Evolutionary conservation across 2,888 invertebrate genomes (phyloP).

Genomic region (Agelastica alni): DNA sequence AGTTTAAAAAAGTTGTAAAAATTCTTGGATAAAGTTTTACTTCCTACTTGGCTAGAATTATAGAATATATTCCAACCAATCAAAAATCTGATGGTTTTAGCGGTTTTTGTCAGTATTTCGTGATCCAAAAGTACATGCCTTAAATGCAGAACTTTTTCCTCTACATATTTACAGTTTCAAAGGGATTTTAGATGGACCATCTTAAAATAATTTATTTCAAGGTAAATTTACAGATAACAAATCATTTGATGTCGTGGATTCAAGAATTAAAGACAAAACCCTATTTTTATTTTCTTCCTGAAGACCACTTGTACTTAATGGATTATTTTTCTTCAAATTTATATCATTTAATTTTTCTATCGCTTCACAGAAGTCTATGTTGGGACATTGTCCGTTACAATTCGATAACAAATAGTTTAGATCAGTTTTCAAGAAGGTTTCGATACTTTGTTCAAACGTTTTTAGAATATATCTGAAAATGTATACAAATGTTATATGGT

Average conservation of each 20-base stretch:
- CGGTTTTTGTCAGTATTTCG: no score
- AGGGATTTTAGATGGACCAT: no score
- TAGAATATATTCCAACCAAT: no score
- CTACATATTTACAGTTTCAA: no score
- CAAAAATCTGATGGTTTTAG: no score
- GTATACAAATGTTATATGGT: neutral
- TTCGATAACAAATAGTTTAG: neutral
- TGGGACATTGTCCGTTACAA: conserved; percentile 6
- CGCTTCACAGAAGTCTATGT: conserved; percentile 32
- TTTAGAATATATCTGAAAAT: conserved; percentile 42
- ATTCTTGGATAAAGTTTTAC: no score
- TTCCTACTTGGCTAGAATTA: no score
- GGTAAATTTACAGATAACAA: no score
- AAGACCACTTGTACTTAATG: conserved; percentile 18
- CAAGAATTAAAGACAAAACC: conserved; percentile 4
- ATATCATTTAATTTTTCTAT: conserved; percentile 29
- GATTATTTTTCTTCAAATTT: neutral
- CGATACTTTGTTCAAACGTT: conserved; percentile 43
- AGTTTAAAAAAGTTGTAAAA: no score
- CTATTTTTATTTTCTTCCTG: conserved; percentile 26
- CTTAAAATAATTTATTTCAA: no score
- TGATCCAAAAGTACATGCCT: no score
- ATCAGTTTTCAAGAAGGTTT: conserved; percentile 23
- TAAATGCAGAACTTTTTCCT: no score
- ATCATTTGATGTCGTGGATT: conserved; percentile 9